Base-by-base conservation (phyloP, 2,888 invertebrate genomes). In the Leptinotarsa juncta region DNA sequence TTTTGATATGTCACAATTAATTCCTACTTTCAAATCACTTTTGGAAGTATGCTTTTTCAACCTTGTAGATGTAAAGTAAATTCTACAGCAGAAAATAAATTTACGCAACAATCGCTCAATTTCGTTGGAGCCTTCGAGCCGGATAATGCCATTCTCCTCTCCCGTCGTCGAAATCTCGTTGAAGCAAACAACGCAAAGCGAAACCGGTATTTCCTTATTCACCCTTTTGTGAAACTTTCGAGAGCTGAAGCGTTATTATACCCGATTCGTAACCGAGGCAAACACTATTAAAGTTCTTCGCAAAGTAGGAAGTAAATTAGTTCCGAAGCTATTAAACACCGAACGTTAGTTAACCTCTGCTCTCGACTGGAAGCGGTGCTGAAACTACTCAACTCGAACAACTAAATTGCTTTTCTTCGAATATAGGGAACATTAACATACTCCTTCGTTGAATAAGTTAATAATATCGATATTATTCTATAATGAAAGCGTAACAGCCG, bases 251-350 rank as follows among this genome's bases (percentile, higher is more conserved):
- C 72, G 51, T 68, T 72, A 72, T 70, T 73, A 66, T 48, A 53
- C 42, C 53, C 73, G 66, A 73, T 70, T 70, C 72, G 72, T 32
- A 71, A 65, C 74, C 69, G 49, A 69, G 49, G 71, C 74, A 76
- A 75, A 78, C 78, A 68, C 74, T 73, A 76, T 78, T 75, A 75
- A 78, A 78, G 73, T 78, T 78, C 53, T 57, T 55, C 67, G 55
- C 69, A 72, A 73, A 76, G 66, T 69, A 73, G 72, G 74, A 73
- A 76, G 76, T 71, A 72, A 76, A 78, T 75, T 78, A 76, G 72
- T 78, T 78, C 55, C 71, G 49, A 74, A 74, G 73, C 75, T 68
- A 77, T 77, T 74, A 74, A 71, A 67, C 55, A 50, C 65, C 48
- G 62, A 73, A 65, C 72, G 67, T 72, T 75, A 77, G 72, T 77